Evolutionary conservation across 1,140 invertebrate species (phyloP), one percentile per base, ranked within the genome.

Genomic region (Ips typographus): DNA sequence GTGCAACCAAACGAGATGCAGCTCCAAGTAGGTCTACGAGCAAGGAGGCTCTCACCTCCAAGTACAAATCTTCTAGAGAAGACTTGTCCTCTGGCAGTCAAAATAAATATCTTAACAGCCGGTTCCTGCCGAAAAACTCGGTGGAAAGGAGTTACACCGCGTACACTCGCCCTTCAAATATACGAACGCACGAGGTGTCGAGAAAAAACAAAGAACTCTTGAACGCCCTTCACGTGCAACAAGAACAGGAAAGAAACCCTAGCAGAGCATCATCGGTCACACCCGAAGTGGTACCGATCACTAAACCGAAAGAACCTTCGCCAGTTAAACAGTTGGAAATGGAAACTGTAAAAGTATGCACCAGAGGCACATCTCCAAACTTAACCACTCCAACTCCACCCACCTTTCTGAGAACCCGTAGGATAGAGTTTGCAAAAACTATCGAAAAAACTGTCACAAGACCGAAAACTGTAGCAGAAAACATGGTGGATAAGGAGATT

Each of bases 281-380:
- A 36, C 62, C 70, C 6, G 77, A 78, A 42, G 76, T 76, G 52
- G 39, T 43, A 43, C 5, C 57, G 7, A 40, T 36, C 1, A 63
- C 64, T 60, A 59, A 57, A 44, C 5, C n/a, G 43, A 55, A 59
- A 1, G 41, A 43, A 8, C n/a, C 7, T 2, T 22, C 22, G 41
- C 3, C 4, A 1, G 37, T 37, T 39, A 78, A 80, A 65, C 75
- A 78, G 7, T 68, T 67, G 1, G 82, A 83, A 7, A 80, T 83
- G 56, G 77, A 84, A 40, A 85, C 84, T 1, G 75, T 92, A 3
- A 84, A 83, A 3, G 85, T 92, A 36, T 82, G 90, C 0, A 91
- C 89, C 0, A 82, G 91, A 72, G 88, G 87, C 44, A 93, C 91
- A 1, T 93, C 91, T 4, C 91, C 91, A 1, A 90, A 88, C 0